Evolutionary conservation across 2,888 invertebrate species (phyloP).

Genomic region (Chironomus tentans): DNA sequence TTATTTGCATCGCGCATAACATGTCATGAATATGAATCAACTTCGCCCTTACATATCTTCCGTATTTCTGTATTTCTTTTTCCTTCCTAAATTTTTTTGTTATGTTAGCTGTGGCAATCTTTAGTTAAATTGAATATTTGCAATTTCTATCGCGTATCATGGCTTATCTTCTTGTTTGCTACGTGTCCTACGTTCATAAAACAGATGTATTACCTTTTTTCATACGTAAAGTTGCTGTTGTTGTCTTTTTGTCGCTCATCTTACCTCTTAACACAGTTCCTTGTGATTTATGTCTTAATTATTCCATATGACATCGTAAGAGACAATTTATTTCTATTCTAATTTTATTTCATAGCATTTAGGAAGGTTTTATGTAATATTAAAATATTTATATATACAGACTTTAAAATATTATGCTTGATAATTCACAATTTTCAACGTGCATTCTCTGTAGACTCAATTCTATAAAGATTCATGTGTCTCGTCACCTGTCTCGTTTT

Average conservation of each 20-base stretch:
- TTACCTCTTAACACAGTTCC: background rate
- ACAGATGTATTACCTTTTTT: no score
- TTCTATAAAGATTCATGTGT: background rate
- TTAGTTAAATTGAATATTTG: conserved; percentile 16
- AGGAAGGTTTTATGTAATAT: background rate
- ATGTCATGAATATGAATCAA: background rate
- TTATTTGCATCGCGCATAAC: background rate
- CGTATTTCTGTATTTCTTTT: background rate
- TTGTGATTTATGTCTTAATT: background rate
- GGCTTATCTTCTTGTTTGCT: conserved; percentile 1
- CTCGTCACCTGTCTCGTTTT: no score
- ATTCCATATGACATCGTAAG: background rate
- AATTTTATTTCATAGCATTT: background rate
- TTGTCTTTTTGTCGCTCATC: background rate
- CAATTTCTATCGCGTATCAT: conserved; percentile 4
- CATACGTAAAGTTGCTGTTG: no score
- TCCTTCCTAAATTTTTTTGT: background rate
- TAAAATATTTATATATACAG: background rate
- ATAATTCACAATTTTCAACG: no score
- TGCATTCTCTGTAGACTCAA: no score
- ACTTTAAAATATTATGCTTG: no score
- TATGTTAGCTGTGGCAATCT: background rate
- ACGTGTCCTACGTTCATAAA: background rate
- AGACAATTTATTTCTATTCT: background rate
- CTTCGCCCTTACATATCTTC: background rate